Evolutionary conservation across 2,797 vertebrate species (phyloP).

Genomic region (Trachurus trachurus): DNA sequence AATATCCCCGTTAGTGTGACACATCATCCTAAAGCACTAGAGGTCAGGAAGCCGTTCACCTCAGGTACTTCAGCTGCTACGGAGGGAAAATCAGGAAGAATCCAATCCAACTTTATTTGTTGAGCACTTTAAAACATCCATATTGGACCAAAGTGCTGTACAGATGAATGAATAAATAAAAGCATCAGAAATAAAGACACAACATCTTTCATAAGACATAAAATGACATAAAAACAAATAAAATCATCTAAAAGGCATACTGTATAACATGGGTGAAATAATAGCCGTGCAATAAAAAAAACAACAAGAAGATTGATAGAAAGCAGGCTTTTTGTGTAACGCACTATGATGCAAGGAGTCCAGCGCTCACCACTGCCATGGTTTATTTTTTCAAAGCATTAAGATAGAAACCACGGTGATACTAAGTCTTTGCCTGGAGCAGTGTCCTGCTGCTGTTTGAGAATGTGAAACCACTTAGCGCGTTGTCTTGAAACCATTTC

Average conservation of each 20-base stretch:
- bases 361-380: slow-evolving; percentile 27
- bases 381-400: slow-evolving; percentile 66
- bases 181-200: too few species aligned
- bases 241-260: too few species aligned
- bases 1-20: slow-evolving; percentile 17
- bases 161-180: too few species aligned
- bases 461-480: slow-evolving; percentile 68
- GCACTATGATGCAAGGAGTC: slow-evolving; percentile 22
- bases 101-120: too few species aligned
- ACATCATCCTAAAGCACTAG: slow-evolving; percentile 15
- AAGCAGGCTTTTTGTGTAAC: slow-evolving; percentile 34
- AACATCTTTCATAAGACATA: too few species aligned
- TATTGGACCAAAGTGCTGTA: too few species aligned
- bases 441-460: slow-evolving; percentile 54
- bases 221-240: too few species aligned
- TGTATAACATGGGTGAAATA: too few species aligned
- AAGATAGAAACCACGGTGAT: slow-evolving; percentile 62
- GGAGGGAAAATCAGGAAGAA: slow-evolving; percentile 14
- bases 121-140: too few species aligned
- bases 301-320: slow-evolving; percentile 8
- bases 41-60: slow-evolving; percentile 40
- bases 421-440: slow-evolving; percentile 56
- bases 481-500: slow-evolving; percentile 62
- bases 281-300: too few species aligned
- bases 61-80: slow-evolving; percentile 20